Evolutionary conservation across 1,140 invertebrate genomes (phyloP).

Genomic region (Apis dorsata): DNA sequence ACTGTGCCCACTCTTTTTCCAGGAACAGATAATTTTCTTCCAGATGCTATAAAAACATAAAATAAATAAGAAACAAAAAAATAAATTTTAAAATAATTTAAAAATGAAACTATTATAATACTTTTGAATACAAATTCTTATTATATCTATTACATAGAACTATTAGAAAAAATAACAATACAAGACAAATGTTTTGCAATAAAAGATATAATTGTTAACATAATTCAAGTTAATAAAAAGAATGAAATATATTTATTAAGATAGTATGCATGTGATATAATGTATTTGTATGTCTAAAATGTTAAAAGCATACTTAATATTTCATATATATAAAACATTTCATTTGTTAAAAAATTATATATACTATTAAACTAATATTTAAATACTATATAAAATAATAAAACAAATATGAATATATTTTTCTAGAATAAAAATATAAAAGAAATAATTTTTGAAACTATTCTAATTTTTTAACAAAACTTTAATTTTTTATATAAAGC

Average conservation of each 20-base stretch:
- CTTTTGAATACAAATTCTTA: constrained; percentile 10
- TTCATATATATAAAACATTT: constrained; percentile 1
- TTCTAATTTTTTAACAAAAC: constrained; percentile 13
- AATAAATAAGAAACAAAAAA: background rate
- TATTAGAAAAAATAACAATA: constrained; percentile 50
- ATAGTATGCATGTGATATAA: constrained; percentile 3
- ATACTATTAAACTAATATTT: background rate
- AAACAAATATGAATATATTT: background rate
- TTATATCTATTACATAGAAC: constrained; percentile 36
- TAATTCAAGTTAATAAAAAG: constrained; percentile 19
- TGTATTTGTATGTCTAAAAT: background rate
- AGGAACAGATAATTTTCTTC: constrained; percentile 86
- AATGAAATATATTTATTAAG: constrained; percentile 2
- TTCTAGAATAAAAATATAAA: constrained; percentile 5
- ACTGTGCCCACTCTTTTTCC: constrained; percentile 83
- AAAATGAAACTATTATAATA: constrained; percentile 15
- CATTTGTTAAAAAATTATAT: background rate
- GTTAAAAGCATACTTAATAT: background rate
- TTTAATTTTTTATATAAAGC: constrained; percentile 12
- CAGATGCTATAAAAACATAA: constrained; percentile 81
- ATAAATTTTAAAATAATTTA: background rate
- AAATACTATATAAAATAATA: constrained; percentile 8
- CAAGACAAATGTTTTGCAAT: constrained; percentile 27
- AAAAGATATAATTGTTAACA: background rate
- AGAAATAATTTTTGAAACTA: background rate